Conservation (phyloP, 64 coral and sea anemone species). For the Anthopleura sola region DNA sequence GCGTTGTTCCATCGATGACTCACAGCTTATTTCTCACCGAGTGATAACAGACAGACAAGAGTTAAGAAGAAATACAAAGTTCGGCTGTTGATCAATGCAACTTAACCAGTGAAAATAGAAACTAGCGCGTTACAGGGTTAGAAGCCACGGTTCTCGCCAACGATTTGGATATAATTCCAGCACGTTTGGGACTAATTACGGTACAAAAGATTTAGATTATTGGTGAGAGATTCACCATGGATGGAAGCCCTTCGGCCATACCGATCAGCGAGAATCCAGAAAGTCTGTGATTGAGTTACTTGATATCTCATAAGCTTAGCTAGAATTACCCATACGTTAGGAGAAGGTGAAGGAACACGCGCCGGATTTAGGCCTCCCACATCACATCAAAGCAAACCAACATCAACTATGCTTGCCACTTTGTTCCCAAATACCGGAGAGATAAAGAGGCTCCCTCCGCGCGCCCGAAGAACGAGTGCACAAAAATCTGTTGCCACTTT, state of each 20-base stretch:
- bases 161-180: background rate
- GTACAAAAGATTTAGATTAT: background rate
- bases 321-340: constrained; percentile 13
- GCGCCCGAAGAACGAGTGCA: background rate
- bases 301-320: constrained; percentile 17
- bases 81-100: background rate
- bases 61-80: background rate
- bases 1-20: constrained; percentile 1
- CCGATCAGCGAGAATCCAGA: background rate
- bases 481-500: background rate
- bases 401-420: background rate
- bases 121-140: background rate
- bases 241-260: background rate
- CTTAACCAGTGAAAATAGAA: background rate
- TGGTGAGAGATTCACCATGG: background rate
- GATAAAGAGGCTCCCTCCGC: background rate
- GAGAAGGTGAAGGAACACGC: background rate
- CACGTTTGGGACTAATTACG: background rate
- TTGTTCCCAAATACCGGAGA: background rate
- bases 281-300: constrained; percentile 3
- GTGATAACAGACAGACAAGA: constrained; percentile 18
- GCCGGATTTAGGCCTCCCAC: background rate
- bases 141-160: background rate
- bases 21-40: background rate
- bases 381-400: background rate